Percentiles rank a stretch among this genome's conserved stretches.
Evolutionary conservation across 92 coral and sea anemone genomes (phyloP).

Genomic region (Zoanthus sociatus): DNA sequence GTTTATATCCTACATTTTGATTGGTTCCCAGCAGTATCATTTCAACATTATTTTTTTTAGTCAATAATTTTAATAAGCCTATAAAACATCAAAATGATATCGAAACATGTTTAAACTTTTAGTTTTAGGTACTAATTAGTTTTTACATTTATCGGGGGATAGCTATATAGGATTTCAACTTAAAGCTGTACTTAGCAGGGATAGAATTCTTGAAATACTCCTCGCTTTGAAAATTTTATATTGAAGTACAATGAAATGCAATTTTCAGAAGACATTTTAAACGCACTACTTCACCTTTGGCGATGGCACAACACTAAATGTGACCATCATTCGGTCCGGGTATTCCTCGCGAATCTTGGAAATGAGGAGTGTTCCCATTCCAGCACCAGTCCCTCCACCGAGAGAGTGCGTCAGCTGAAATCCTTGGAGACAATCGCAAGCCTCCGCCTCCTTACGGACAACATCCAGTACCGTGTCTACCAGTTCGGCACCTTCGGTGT

Average conservation of each 20-base stretch:
- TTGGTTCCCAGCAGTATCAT: background rate
- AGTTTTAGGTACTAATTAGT: too few species aligned
- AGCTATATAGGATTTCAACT: too few species aligned
- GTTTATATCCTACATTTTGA: too few species aligned
- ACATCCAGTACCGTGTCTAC: slow-evolving; percentile 92
- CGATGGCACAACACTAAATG: slow-evolving; percentile 94
- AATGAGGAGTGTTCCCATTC: slow-evolving; percentile 91
- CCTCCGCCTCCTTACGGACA: slow-evolving; percentile 86
- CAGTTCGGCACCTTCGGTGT: background rate
- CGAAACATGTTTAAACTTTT: too few species aligned
- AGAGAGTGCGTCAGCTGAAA: slow-evolving; percentile 95
- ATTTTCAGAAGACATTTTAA: background rate
- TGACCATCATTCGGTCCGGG: slow-evolving; percentile 84
- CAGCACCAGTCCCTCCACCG: slow-evolving; percentile 98
- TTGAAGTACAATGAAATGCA: too few species aligned
- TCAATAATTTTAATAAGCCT: too few species aligned
- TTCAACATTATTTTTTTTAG: too few species aligned
- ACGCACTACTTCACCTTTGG: slow-evolving; percentile 59
- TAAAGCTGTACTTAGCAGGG: too few species aligned
- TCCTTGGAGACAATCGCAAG: slow-evolving; percentile 95
- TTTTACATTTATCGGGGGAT: too few species aligned
- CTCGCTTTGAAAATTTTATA: too few species aligned
- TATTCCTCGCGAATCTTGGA: slow-evolving; percentile 54
- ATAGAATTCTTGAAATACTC: too few species aligned
- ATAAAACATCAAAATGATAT: too few species aligned